Base-by-base conservation (phyloP, 64 coral and sea anemone species). In the Actinia equina region DNA sequence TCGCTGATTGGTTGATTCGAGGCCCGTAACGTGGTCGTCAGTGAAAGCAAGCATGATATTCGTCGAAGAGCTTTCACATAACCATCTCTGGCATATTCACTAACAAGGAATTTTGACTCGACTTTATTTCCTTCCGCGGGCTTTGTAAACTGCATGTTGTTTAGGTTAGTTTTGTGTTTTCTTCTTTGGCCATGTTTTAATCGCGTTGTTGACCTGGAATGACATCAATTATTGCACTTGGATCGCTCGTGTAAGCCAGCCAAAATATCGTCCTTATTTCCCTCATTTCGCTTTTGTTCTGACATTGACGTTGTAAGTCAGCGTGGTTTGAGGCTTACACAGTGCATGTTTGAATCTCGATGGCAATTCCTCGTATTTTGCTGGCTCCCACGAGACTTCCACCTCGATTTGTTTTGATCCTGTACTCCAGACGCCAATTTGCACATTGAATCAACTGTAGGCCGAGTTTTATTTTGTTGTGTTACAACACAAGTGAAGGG, bases 11-110 rank as follows among this genome's bases (percentile, higher is more conserved):
- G 97, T 85, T 93, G 91, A 86, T 83, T 93, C 86, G 87, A 91
- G 90, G 94, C 91, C 94, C 94, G 91, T 99, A 99, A 99, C 97
- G 97, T 99, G 96, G 97, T 99, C 91, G 94, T 85, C 90, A 92
- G 85, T 95, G 97, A 99, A 99, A 99, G 97, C 97, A 99, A 99
- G 97, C 97, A 99, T 99, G 97, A 99, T 99, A 99, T 93, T 95
- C 93, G 91, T 95, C 86, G 86, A 88, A 82, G 85, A 92, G 79
- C 88, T 88, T 93, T 80, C 91, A 77, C 93, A 98, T 86, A 94
- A 82, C 62, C 22, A 65, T 86, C 88, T 93, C 85, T 87, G 88
- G 88, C 90, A 92, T 93, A 99, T 99, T 99, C 97, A 99, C 61
- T 78, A 61, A 88, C 83, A 83, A 79, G 91, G 94, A 97, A 90